Evolutionary conservation across 1,140 invertebrate species (phyloP), one percentile per base, ranked within the genome.

Genomic region (Galleria mellonella): DNA sequence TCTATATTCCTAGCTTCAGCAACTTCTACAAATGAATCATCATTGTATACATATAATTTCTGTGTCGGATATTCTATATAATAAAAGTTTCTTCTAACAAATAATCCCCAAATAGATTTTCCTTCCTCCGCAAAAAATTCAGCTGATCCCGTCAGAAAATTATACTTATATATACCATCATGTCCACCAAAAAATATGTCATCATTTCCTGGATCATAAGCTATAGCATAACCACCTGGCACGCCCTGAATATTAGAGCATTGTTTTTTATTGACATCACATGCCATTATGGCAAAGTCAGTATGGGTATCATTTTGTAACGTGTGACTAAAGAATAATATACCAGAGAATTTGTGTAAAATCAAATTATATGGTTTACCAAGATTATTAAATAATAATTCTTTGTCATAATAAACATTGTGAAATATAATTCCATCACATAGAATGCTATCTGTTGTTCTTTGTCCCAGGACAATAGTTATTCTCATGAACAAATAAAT

Each of bases 91-190:
- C 56, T 66, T 31, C 62, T 54, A 5, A 83, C 53, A 32, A 75
- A 81, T 14, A 83, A 27, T 5, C 52, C 62, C 78, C 78, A 83
- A 9, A 83, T 81, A 0, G 72, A 77, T 50, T 71, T 78, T 1
- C 67, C 71, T 42, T 74, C 58, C 58, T 78, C 76, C 1, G 60
- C 67, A 48, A 75, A 83, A 40, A 67, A 78, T 9, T 73, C 71
- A 0, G 74, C 78, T 27, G 53, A 32, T 53, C 62, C 71, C 0
- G 59, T 67, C 5, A 73, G 36, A 40, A 78, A 81, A 43, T 78
- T 75, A 38, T 81, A 83, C 42, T 75, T 75, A 41, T 83, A 83
- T 5, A 83, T 73, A 4, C 78, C 78, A 9, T 81, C 62, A 31
- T 81, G 70, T 0, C 78, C 78, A 0, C 78, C 78, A 33, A 83